Percentiles rank a stretch among this genome's conserved stretches.
These are phyloP conservation scores for Carcharodon carcharias DNA, from an alignment of 2,797 vertebrate species.

Conservation along the genomic window DNA sequence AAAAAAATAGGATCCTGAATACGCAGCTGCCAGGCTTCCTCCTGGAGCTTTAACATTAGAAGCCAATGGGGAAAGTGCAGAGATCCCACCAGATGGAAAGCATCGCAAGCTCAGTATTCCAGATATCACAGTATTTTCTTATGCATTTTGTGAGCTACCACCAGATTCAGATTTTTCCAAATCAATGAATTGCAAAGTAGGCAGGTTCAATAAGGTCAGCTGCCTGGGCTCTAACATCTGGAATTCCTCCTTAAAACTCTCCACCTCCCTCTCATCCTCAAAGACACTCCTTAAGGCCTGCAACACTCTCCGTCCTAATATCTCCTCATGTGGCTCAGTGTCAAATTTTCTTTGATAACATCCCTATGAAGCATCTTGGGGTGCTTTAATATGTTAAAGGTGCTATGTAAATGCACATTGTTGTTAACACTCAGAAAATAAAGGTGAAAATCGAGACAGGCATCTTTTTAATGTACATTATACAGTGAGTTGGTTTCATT, in stretches of 20 bases:
- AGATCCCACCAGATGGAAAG: not conserved
- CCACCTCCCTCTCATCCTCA: not conserved
- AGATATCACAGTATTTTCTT: no score
- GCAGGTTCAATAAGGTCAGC: not conserved
- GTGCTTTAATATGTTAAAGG: no score
- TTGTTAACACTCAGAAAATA: not conserved
- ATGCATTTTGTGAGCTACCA: not conserved
- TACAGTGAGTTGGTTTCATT: not conserved
- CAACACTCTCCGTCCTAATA: no score
- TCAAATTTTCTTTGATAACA: no score
- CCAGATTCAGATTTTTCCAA: not conserved
- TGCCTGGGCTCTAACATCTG: no score
- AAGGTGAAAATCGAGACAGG: not conserved
- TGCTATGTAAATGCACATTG: no score
- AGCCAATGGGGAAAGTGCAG: not conserved
- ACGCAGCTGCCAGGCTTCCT: not conserved
- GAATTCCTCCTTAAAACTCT: not conserved
- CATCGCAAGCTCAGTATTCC: not conserved
- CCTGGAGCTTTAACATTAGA: not conserved
- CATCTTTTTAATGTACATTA: not conserved
- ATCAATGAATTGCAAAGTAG: not conserved
- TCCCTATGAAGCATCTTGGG: no score
- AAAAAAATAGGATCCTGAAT: not conserved
- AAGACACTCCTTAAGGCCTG: no score
- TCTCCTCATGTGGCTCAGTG: no score